Evolutionary conservation across 2,888 invertebrate genomes (phyloP).

Genomic region (Drosophila niveifrons): DNA sequence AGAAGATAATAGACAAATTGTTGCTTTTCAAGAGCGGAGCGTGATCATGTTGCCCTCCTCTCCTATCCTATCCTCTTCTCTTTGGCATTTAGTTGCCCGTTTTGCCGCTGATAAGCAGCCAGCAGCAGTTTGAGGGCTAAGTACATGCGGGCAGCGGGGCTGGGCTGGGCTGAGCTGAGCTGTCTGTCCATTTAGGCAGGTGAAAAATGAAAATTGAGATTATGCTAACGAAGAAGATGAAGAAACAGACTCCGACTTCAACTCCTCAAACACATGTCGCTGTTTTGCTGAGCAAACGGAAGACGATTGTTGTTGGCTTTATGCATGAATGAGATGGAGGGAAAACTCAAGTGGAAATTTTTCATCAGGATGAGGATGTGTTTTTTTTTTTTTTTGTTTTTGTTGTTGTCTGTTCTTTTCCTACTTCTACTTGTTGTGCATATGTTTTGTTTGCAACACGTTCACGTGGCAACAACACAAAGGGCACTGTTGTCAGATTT

Average conservation of each 20-base stretch:
- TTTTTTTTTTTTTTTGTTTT: constrained; percentile 34
- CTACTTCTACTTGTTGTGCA: constrained; percentile 35
- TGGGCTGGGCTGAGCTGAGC: constrained; percentile 16
- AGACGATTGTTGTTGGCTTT: constrained; percentile 49
- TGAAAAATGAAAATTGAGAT: constrained; percentile 79
- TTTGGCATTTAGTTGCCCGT: constrained; percentile 62
- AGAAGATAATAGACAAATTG: constrained; percentile 72
- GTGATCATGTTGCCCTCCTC: constrained; percentile 8
- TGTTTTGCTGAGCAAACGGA: constrained; percentile 62
- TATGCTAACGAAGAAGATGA: constrained; percentile 55
- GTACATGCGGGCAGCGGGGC: constrained; percentile 43
- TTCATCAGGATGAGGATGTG: constrained; percentile 45
- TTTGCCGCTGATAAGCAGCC: constrained; percentile 70
- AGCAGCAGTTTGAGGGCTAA: constrained; percentile 38
- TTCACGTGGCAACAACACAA: constrained; percentile 47
- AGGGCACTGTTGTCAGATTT: constrained; percentile 49
- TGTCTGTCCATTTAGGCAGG: constrained; percentile 65
- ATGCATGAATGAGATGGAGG: constrained; percentile 64
- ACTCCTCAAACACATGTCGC: constrained; percentile 70
- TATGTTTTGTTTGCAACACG: constrained; percentile 71
- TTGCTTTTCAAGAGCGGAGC: constrained; percentile 33
- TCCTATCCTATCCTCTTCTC: background rate
- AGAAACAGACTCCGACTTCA: constrained; percentile 17
- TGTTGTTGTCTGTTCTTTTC: background rate
- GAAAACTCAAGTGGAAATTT: constrained; percentile 77